Percentiles rank a stretch among this genome's conserved stretches.
These are phyloP conservation scores for Limnephilus auricula DNA, from an alignment of 2,888 invertebrate species.

Conservation along the genomic window DNA sequence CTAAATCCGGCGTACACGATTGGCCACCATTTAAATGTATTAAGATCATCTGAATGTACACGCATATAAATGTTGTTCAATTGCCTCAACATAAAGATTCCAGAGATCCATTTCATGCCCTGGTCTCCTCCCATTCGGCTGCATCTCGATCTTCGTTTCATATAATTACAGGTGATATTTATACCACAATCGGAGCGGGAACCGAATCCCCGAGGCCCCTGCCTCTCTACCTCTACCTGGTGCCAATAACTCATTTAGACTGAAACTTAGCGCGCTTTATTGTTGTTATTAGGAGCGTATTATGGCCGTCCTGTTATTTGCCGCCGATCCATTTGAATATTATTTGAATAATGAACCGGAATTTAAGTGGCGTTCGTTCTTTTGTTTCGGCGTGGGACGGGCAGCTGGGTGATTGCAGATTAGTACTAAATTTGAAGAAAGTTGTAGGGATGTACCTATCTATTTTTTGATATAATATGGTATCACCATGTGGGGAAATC, in stretches of 20 bases:
- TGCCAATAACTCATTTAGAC: constrained; percentile 51
- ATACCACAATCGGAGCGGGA: constrained; percentile 57
- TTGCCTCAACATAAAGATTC: background rate
- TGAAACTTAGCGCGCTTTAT: constrained; percentile 43
- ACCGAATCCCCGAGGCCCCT: constrained; percentile 17
- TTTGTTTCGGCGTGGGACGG: constrained; percentile 14
- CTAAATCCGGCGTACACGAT: no score
- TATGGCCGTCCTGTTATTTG: constrained; percentile 50
- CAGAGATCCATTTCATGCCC: background rate
- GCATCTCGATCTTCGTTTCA: constrained; percentile 54
- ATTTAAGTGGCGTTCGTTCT: constrained; percentile 32
- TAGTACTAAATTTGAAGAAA: background rate
- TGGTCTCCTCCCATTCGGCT: background rate
- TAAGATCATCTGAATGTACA: background rate
- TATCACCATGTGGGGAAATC: no score
- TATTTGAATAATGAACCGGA: constrained; percentile 55
- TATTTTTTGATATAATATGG: no score
- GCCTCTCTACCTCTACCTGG: constrained; percentile 2
- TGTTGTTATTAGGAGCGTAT: constrained; percentile 52
- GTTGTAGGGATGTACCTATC: no score
- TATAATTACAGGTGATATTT: constrained; percentile 63
- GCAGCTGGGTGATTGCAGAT: constrained; percentile 4
- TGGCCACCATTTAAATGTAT: background rate
- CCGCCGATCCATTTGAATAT: constrained; percentile 54
- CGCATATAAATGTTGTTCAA: background rate